Evolutionary conservation across 2,888 invertebrate species (phyloP).

Genomic region (Thera britannica): DNA sequence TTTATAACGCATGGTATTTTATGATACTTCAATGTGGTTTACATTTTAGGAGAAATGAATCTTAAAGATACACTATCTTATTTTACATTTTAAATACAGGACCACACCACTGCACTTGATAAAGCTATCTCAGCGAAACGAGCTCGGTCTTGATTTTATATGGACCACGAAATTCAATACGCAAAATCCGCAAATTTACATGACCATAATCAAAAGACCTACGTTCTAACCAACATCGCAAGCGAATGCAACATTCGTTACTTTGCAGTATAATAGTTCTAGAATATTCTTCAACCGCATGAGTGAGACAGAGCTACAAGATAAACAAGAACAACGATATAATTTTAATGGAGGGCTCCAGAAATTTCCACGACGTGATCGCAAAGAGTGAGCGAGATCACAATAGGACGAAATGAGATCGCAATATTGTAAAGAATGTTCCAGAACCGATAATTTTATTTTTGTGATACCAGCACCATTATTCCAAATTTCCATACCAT

Average conservation of each 20-base stretch:
- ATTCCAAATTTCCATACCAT: slow-evolving; percentile 5
- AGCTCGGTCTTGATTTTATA: slow-evolving; percentile 55
- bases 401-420: slow-evolving; percentile 20
- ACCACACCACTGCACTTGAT: slow-evolving; percentile 61
- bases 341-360: slow-evolving; percentile 19
- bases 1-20: slow-evolving; percentile 51
- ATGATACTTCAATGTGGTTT: slow-evolving; percentile 48
- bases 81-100: slow-evolving; percentile 41
- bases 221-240: background rate
- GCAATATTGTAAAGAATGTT: slow-evolving; percentile 29
- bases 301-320: slow-evolving; percentile 38
- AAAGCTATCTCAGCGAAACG: slow-evolving; percentile 54
- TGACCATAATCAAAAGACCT: slow-evolving; percentile 23
- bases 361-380: slow-evolving; percentile 25
- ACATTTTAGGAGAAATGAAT: slow-evolving; percentile 50
- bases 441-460: slow-evolving; percentile 31
- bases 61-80: slow-evolving; percentile 27
- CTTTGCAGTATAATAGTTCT: slow-evolving; percentile 41
- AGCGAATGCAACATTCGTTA: slow-evolving; percentile 19
- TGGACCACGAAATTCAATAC: slow-evolving; percentile 36
- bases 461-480: slow-evolving; percentile 32
- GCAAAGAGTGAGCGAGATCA: slow-evolving; percentile 25
- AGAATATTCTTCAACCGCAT: slow-evolving; percentile 49
- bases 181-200: slow-evolving; percentile 34
- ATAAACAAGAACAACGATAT: slow-evolving; percentile 26